Base-by-base conservation (phyloP, 1,140 invertebrate genomes). In the Drosophila neocordata region DNA sequence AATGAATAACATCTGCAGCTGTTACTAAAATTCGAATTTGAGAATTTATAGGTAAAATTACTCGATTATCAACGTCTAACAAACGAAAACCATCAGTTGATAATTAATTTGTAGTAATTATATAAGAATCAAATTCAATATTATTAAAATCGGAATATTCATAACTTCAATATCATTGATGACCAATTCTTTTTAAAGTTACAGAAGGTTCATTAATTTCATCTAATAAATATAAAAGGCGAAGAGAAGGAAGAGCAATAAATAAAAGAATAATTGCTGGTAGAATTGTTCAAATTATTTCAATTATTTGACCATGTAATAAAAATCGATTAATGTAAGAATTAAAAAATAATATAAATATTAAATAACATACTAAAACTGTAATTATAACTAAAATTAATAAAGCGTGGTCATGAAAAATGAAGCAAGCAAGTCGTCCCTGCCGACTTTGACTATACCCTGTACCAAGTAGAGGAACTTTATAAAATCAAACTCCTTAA, bases 101-200 rank as follows among this genome's bases (percentile, higher is more conserved):
- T 74, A 92, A 62, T 77, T 92, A 79, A 85, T 92, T 92, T 63
- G 64, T 65, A 13, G 91, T 87, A 60, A 92, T 92, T 93, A 95
- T 95, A 91, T 93, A 94, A 15, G 94, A 94, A 87, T 95, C 93
- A 93, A 95, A 94, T 92, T 94, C 92, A 81, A 94, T 85, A 73
- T 93, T 90, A 68, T 91, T 88, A 92, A 94, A 94, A 92, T 94
- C 93, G 66, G 92, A 92, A 91, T 94, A 95, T 93, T 95, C 94
- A 92, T 95, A 95, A 41, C 87, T 92, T 94, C 94, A 95, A 84
- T 94, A 95, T 93, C 94, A 95, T 93, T 95, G 94, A 92, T 95
- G 94, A 0, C 94, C 94, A 81, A 94, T 93, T 56, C 92, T 89
- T 93, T 95, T 95, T 85, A 95, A 71, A 22, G 93, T 93, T 62